A percentile compares a stretch with the other conserved stretches of the same genome.
These are phyloP conservation scores for Hylaea fasciaria DNA, from an alignment of 2,888 invertebrate species.

Conservation along the genomic window DNA sequence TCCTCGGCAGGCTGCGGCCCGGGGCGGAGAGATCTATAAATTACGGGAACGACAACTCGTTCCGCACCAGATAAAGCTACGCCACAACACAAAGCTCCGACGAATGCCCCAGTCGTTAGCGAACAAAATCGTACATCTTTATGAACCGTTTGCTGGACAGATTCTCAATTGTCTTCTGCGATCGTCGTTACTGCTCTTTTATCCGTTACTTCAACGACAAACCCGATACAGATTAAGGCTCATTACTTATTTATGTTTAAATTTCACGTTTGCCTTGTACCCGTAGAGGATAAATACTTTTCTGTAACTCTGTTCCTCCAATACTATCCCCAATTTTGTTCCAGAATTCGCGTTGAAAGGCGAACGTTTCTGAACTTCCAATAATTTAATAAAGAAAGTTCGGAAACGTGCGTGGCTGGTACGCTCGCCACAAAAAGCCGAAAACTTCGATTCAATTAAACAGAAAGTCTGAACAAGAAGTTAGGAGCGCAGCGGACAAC, in stretches of 20 bases:
- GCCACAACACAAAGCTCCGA: constrained; percentile 80
- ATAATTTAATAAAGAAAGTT: constrained; percentile 85
- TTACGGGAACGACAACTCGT: constrained; percentile 82
- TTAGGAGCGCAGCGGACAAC: constrained; percentile 68
- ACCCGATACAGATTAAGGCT: constrained; percentile 34
- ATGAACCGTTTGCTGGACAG: constrained; percentile 73
- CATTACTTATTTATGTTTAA: constrained; percentile 49
- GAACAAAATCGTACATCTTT: constrained; percentile 74
- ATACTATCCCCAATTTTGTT: constrained; percentile 75
- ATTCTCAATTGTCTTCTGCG: constrained; percentile 61
- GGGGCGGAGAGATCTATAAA: constrained; percentile 82
- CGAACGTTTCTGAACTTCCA: constrained; percentile 82
- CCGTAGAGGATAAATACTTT: constrained; percentile 60
- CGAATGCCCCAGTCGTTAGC: constrained; percentile 76
- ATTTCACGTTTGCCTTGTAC: constrained; percentile 43
- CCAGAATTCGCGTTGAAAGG: constrained; percentile 77
- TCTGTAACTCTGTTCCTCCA: constrained; percentile 68
- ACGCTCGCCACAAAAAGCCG: constrained; percentile 82
- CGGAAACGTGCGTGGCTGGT: constrained; percentile 82
- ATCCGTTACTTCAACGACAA: constrained; percentile 46
- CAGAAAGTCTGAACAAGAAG: constrained; percentile 80
- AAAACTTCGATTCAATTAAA: constrained; percentile 85
- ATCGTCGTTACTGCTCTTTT: constrained; percentile 57
- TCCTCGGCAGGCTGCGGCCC: constrained; percentile 42
- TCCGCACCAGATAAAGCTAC: constrained; percentile 81